These are phyloP conservation scores for Bombyx mandarina DNA, from an alignment of 1,140 invertebrate species.

Conservation along the genomic window DNA sequence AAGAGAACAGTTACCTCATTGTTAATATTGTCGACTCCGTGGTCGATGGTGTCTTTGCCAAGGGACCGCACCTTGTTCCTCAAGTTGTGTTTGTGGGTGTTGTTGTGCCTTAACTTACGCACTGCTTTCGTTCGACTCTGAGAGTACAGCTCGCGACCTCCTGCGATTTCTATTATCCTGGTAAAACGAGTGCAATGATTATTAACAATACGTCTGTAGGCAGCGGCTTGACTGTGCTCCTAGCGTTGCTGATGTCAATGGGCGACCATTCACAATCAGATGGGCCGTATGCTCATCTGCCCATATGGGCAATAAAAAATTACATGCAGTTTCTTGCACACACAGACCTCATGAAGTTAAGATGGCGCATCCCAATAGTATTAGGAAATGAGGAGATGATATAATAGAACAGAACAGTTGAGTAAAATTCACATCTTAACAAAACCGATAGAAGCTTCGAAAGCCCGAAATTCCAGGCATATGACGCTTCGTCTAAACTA, in stretches of 20 bases:
- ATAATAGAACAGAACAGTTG: too few relatives aligned
- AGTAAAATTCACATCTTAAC: too few relatives aligned
- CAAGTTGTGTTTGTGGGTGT: slow-evolving; percentile 61
- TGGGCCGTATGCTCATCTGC: too few relatives aligned
- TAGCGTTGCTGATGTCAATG: not conserved
- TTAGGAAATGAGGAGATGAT: not conserved
- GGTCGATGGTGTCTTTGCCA: slow-evolving; percentile 47
- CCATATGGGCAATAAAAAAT: too few relatives aligned
- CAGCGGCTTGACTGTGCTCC: too few relatives aligned
- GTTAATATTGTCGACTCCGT: slow-evolving; percentile 35
- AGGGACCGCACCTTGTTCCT: slow-evolving; percentile 55
- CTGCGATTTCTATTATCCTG: slow-evolving; percentile 91
- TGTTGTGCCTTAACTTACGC: slow-evolving; percentile 77
- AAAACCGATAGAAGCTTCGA: too few relatives aligned
- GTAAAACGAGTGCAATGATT: slow-evolving; percentile 23
- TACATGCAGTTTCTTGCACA: too few relatives aligned
- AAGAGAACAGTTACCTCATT: slow-evolving; percentile 41
- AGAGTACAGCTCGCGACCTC: slow-evolving; percentile 87
- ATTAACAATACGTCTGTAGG: not conserved
- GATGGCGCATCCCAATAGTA: not conserved
- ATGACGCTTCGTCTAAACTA: too few relatives aligned
- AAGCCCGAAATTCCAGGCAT: too few relatives aligned
- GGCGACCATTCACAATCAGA: too few relatives aligned
- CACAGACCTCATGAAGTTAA: not conserved
- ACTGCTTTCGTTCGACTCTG: slow-evolving; percentile 85